These are phyloP conservation scores for Campoletis raptor DNA, from an alignment of 2,888 invertebrate genomes.

Conservation along the genomic window DNA sequence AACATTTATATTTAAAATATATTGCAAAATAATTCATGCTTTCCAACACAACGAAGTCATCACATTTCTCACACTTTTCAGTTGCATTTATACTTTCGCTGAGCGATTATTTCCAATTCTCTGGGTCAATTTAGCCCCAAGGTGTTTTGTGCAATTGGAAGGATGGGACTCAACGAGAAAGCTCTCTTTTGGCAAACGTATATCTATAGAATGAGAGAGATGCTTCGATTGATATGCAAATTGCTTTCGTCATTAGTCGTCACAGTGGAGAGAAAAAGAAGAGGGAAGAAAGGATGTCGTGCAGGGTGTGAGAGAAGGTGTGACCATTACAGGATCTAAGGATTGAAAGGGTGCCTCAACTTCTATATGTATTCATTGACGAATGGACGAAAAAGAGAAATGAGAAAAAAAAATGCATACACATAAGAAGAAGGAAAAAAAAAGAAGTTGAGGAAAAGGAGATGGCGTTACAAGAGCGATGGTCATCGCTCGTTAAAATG, in stretches of 20 bases:
- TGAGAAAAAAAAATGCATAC: neutral
- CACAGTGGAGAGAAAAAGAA: conserved; percentile 50
- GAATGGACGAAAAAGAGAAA: conserved; percentile 38
- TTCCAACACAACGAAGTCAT: neutral
- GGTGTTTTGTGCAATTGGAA: conserved; percentile 42
- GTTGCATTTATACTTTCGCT: conserved; percentile 15
- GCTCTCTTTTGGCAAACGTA: conserved; percentile 25
- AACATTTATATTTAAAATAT: neutral
- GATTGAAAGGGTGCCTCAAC: conserved; percentile 75
- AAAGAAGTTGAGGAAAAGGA: conserved; percentile 68
- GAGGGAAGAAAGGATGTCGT: conserved; percentile 69
- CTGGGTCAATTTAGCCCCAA: conserved; percentile 20
- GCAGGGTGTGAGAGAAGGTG: conserved; percentile 75
- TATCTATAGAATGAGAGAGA: neutral
- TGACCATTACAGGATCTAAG: conserved; percentile 75
- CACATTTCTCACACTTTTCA: neutral
- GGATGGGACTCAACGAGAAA: conserved; percentile 28
- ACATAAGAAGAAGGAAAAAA: conserved; percentile 8
- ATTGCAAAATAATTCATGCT: neutral
- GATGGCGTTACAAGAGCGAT: conserved; percentile 61
- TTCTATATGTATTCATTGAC: conserved; percentile 71
- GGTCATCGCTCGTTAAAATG: conserved; percentile 82
- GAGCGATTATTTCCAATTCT: conserved; percentile 38
- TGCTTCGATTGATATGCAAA: conserved; percentile 82
- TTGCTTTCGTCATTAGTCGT: conserved; percentile 78